Evolutionary conservation across 2,797 vertebrate genomes (phyloP), one percentile per base, ranked within the genome.

Genomic region (Brachyrhaphis roseni): DNA sequence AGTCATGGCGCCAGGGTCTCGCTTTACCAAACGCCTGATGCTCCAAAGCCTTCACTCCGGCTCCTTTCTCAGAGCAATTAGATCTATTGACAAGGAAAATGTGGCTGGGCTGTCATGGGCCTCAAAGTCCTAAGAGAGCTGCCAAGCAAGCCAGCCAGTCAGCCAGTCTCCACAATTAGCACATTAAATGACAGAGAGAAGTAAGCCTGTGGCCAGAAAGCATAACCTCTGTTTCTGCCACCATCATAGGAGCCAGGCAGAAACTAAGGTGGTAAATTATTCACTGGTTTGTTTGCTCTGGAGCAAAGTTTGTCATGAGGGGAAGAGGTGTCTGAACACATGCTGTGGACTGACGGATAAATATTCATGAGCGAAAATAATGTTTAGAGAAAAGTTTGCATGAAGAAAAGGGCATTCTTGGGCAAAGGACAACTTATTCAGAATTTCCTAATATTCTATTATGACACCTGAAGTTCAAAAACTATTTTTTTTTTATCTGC

Each of bases 1-100:
- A 94, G 96, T 96, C 94, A 95, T 92, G 97, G 98, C 96, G 96
- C 96, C 96, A 95, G 85, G 93, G 95, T 92, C 91, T 95, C 95
- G 94, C 93, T 94, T 95, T 94, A 96, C 93, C 93, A 87, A 92
- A 90, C 76, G 86, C 90, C 90, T 79, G 86, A 83, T 88, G 91
- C 90, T 95, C 94, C 88, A 82, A 95, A 85, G 92, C 88, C 88
- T 93, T 94, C 91, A 91, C 91, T 95, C 94, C 93, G 91, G 93
- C 92, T 88, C 76, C 87, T 92, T 89, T 90, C 89, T 83, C 85
- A 13, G 93, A 95, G 95, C 96, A 97, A 97, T 97, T 96, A 97
- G 94, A 95, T 88, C 90, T 92, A 94, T 95, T 95, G 95, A 96
- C 86, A 91, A 95, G 92, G 89, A 83, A 82, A 87, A 90, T 91